Evolutionary conservation across 1,140 invertebrate genomes (phyloP).

Genomic region (Aporrectodea caliginosa): DNA sequence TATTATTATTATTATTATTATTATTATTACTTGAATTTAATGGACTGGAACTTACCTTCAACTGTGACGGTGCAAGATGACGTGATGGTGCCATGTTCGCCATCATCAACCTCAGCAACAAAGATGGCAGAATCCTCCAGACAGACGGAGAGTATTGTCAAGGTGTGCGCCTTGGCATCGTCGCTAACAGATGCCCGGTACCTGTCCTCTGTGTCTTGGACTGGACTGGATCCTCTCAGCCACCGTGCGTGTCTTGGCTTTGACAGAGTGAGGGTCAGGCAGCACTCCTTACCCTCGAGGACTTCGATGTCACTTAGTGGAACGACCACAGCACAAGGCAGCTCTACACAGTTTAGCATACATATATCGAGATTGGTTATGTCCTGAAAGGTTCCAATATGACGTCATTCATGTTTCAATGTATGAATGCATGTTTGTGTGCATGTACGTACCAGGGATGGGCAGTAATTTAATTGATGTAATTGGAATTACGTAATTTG

Average conservation of each 20-base stretch:
- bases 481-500: no score
- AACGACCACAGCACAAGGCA: background rate
- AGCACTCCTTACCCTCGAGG: background rate
- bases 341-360: background rate
- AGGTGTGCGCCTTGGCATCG: slow-evolving; percentile 11
- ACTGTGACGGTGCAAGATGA: slow-evolving; percentile 29
- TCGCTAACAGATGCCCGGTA: background rate
- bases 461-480: no score
- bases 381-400: no score
- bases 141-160: slow-evolving; percentile 27
- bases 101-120: slow-evolving; percentile 21
- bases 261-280: background rate
- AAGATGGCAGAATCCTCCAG: slow-evolving; percentile 31
- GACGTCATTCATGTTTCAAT: no score
- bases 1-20: no score
- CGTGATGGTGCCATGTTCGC: slow-evolving; percentile 2
- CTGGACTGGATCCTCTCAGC: slow-evolving; percentile 17
- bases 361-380: no score
- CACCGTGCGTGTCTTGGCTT: slow-evolving; percentile 21
- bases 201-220: background rate
- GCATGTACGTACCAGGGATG: no score
- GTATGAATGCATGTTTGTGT: no score
- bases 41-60: no score
- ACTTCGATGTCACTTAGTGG: background rate
- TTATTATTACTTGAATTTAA: no score